Conservation (phyloP, 2,113 vertebrate genomes). For the Dasyurus viverrinus region DNA sequence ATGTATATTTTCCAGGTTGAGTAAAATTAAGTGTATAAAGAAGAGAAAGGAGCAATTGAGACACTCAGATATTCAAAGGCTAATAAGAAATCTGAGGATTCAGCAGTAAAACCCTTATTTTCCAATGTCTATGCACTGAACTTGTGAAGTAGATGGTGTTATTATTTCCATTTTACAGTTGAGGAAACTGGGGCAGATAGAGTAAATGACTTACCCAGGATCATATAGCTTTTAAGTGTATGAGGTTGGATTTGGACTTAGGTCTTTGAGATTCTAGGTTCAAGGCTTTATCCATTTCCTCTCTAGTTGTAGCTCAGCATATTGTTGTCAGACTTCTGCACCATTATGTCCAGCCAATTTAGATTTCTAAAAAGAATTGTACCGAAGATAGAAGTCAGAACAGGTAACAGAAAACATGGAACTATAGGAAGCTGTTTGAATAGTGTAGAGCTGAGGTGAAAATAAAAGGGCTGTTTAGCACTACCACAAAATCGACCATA, state of each 20-base stretch:
- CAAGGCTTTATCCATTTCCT: not conserved
- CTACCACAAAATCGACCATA: not conserved
- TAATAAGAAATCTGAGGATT: not conserved
- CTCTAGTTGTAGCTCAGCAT: not conserved
- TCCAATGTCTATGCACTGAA: not conserved
- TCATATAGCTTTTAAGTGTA: not conserved
- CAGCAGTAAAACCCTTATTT: not conserved
- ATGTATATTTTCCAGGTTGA: not conserved
- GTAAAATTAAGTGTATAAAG: not conserved
- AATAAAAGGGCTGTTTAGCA: not conserved
- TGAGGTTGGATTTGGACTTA: not conserved
- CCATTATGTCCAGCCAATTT: not conserved
- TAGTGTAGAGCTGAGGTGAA: not conserved
- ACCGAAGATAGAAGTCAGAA: not conserved
- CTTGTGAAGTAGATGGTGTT: not conserved
- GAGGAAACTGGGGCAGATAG: not conserved
- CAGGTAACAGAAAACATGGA: not conserved
- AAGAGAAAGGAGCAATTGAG: not conserved
- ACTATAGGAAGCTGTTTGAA: not conserved
- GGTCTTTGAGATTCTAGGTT: not conserved
- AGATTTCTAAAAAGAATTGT: not conserved
- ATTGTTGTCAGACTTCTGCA: not conserved
- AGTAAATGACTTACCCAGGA: not conserved
- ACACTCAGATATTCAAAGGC: not conserved
- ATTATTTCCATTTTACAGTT: not conserved